A percentile compares a stretch with the other conserved stretches of the same genome.
These are phyloP conservation scores for Aphis craccivora DNA, from an alignment of 1,140 invertebrate species.

Conservation along the genomic window DNA sequence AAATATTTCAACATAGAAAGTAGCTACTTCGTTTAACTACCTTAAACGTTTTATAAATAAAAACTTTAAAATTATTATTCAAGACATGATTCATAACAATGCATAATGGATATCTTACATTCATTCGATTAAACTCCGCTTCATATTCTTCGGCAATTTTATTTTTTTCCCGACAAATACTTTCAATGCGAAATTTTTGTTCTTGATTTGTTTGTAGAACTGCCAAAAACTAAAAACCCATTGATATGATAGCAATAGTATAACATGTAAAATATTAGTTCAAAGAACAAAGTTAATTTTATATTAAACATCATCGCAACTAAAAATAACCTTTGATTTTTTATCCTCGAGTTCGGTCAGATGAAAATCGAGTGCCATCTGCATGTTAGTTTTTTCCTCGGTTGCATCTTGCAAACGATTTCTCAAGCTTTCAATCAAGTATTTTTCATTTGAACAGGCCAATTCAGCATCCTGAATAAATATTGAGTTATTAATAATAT, in stretches of 20 bases:
- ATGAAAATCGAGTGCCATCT: conserved; percentile 33
- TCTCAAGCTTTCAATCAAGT: conserved; percentile 21
- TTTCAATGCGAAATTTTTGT: conserved; percentile 23
- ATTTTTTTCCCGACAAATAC: neutral
- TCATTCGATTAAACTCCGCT: conserved; percentile 34
- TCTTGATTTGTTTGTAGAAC: conserved; percentile 41
- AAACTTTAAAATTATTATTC: neutral
- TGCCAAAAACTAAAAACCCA: conserved; percentile 3
- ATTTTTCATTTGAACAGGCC: conserved; percentile 20
- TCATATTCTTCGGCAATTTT: conserved; percentile 8
- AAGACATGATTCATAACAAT: neutral
- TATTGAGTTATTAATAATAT: neutral
- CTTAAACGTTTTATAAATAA: neutral
- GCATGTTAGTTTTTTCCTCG: conserved; percentile 9
- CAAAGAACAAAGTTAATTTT: neutral
- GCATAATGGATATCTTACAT: neutral
- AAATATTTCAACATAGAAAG: neutral
- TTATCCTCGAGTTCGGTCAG: conserved; percentile 40
- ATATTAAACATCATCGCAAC: neutral
- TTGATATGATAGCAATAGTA: neutral
- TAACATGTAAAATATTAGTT: neutral
- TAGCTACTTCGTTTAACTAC: neutral
- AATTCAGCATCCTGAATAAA: neutral
- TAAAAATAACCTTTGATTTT: conserved; percentile 11
- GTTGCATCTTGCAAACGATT: neutral